Conservation (phyloP, 2,888 invertebrate genomes). For the Drosophila melanocephala region DNA sequence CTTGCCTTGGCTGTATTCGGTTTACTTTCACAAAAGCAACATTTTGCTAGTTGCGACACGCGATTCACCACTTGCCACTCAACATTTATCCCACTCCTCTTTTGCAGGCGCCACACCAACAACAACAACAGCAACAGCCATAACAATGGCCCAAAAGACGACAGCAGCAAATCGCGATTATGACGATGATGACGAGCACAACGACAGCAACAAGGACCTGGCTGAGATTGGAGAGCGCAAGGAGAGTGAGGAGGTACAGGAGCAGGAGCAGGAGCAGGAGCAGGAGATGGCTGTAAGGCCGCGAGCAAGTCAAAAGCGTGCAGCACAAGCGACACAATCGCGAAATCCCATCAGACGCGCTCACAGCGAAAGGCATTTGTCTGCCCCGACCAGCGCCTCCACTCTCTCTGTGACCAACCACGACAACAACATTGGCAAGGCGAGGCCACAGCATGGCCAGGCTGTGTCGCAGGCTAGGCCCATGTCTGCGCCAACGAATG, state of each 20-base stretch:
- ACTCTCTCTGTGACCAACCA: constrained; percentile 63
- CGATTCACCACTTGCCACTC: constrained; percentile 63
- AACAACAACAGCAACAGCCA: constrained; percentile 40
- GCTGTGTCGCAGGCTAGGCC: constrained; percentile 11
- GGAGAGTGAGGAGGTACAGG: constrained; percentile 11
- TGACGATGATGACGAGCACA: constrained; percentile 79
- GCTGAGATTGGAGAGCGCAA: background rate
- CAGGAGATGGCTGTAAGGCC: constrained; percentile 51
- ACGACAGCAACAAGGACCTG: constrained; percentile 56
- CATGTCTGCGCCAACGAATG: constrained; percentile 61
- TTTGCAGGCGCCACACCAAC: constrained; percentile 62
- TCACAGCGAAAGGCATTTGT: constrained; percentile 84
- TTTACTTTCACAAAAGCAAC: constrained; percentile 76
- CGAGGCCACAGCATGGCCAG: constrained; percentile 68
- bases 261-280: constrained; percentile 11
- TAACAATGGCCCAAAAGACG: constrained; percentile 62
- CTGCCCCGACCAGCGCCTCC: constrained; percentile 54
- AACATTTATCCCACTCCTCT: constrained; percentile 51
- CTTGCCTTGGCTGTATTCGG: constrained; percentile 45
- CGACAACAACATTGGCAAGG: background rate
- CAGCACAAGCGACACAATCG: constrained; percentile 82
- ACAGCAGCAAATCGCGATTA: constrained; percentile 77
- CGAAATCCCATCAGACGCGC: constrained; percentile 85
- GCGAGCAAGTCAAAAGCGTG: constrained; percentile 77
- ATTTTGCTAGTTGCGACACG: constrained; percentile 74